Conservation (phyloP, 1,140 invertebrate genomes). For the Bombus polaris region DNA sequence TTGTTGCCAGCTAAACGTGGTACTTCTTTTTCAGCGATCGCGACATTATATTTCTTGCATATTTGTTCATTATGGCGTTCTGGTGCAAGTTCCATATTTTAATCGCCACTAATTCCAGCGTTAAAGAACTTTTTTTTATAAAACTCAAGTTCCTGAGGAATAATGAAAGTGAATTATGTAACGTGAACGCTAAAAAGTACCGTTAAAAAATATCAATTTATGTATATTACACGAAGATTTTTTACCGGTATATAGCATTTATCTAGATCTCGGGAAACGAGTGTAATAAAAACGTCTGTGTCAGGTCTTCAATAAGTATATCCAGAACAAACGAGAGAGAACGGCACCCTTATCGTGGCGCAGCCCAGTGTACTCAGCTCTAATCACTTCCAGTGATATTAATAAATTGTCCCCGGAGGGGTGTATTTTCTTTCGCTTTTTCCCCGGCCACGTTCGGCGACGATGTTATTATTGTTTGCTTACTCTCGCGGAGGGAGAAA, state of each 20-base stretch:
- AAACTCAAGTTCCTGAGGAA: too few relatives aligned
- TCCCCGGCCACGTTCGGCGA: slow-evolving; percentile 13
- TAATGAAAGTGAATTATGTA: too few relatives aligned
- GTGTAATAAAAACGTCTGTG: slow-evolving; percentile 32
- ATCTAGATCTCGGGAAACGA: neutral
- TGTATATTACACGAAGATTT: neutral
- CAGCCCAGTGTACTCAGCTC: slow-evolving; percentile 32
- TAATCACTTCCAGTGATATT: slow-evolving; percentile 55
- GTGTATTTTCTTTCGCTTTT: slow-evolving; percentile 52
- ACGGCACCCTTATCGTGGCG: slow-evolving; percentile 34
- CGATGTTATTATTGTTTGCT: slow-evolving; percentile 66
- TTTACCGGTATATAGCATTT: neutral
- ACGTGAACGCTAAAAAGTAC: neutral
- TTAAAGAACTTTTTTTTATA: too few relatives aligned
- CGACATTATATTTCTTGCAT: neutral
- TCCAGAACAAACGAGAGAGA: neutral
- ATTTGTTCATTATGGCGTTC: too few relatives aligned
- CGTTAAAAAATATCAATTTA: neutral
- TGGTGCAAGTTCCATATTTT: too few relatives aligned
- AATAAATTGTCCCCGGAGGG: slow-evolving; percentile 58
- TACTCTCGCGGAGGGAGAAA: slow-evolving; percentile 17
- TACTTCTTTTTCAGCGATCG: too few relatives aligned
- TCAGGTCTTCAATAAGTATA: slow-evolving; percentile 29
- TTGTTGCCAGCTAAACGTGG: neutral
- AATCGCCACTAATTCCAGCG: too few relatives aligned